These are phyloP conservation scores for Malurus cyaneus DNA, from an alignment of 2,113 vertebrate species.

Conservation along the genomic window DNA sequence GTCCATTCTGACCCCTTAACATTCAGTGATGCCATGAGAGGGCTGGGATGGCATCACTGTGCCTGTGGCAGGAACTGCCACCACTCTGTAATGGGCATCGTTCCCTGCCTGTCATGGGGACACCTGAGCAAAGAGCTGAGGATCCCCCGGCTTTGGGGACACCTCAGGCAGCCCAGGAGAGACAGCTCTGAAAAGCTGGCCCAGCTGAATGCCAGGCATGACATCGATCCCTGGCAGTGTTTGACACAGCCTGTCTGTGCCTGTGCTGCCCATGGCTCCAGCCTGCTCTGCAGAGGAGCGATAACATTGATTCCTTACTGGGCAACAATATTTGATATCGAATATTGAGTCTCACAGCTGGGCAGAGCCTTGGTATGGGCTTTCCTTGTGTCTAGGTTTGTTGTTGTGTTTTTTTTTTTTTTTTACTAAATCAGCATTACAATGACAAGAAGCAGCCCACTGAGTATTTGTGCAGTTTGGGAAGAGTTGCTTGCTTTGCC, in stretches of 20 bases:
- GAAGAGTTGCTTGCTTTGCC: background rate
- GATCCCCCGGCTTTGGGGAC: background rate
- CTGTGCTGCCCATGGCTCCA: background rate
- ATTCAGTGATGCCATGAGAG: background rate
- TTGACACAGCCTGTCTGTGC: background rate
- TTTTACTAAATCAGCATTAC: background rate
- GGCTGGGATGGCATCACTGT: fast-evolving
- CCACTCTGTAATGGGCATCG: background rate
- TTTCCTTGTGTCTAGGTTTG: background rate
- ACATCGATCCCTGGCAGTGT: background rate
- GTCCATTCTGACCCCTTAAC: background rate
- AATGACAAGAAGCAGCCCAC: background rate
- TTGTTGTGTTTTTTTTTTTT: background rate
- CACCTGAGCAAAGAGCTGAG: background rate
- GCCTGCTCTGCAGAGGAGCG: background rate
- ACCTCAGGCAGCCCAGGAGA: background rate
- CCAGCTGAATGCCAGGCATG: background rate
- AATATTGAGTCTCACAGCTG: background rate
- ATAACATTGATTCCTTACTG: background rate
- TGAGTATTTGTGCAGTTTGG: background rate
- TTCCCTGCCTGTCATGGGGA: background rate
- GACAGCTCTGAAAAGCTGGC: background rate
- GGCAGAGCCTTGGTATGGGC: background rate
- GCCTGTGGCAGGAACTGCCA: background rate
- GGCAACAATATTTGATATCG: background rate